Evolutionary conservation across 1,140 invertebrate species (phyloP).

Genomic region (Wiebesia pumilae): DNA sequence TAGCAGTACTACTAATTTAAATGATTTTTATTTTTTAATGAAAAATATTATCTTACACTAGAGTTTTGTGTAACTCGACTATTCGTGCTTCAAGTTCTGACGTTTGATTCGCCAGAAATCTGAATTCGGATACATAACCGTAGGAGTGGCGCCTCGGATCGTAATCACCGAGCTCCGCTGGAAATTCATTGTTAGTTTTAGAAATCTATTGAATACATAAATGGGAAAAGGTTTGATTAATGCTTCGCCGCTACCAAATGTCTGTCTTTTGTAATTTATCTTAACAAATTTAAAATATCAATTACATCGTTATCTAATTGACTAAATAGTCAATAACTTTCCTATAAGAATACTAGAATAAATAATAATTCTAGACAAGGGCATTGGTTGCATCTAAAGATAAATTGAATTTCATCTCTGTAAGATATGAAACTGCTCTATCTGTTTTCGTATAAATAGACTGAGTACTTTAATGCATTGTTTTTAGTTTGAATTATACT

Average conservation of each 20-base stretch:
- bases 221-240: constrained; percentile 1
- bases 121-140: constrained; percentile 97
- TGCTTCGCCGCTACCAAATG: neutral
- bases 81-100: constrained; percentile 92
- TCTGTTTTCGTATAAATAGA: too few species aligned
- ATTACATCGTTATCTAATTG: too few species aligned
- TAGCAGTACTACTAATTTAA: neutral
- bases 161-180: constrained; percentile 98
- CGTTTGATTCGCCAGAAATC: constrained; percentile 94
- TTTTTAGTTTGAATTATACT: too few species aligned
- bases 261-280: neutral
- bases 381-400: too few species aligned
- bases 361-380: too few species aligned
- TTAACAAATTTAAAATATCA: too few species aligned
- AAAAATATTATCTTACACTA: constrained; percentile 80
- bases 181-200: constrained; percentile 62
- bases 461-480: too few species aligned
- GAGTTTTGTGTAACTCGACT: constrained; percentile 90
- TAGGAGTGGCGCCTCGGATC: constrained; percentile 91
- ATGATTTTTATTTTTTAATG: neutral
- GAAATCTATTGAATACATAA: neutral
- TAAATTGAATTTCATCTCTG: too few species aligned
- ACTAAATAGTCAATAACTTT: too few species aligned
- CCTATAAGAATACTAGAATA: too few species aligned
- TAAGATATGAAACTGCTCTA: too few species aligned